phyloP scores from a whole-genome alignment of 2,888 invertebrate genomes.

The Plagodis dolabraria region DNA sequence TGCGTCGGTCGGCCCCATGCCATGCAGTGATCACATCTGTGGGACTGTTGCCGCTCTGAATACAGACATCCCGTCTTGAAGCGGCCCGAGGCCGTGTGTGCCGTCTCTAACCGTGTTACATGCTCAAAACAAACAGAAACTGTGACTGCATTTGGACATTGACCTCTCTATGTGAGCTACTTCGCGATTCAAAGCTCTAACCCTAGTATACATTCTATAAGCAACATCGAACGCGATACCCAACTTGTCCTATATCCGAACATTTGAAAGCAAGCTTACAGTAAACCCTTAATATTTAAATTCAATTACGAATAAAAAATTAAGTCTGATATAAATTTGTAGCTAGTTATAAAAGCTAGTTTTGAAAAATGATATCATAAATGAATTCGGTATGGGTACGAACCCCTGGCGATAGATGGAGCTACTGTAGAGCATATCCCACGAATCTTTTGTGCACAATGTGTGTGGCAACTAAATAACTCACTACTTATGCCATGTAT shows the following conservation, averaged over 20 bases:
- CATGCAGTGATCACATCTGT: conserved; percentile 61
- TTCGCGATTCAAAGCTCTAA: conserved; percentile 61
- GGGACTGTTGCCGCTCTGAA: conserved; percentile 58
- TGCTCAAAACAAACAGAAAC: conserved; percentile 50
- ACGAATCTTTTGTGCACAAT: conserved; percentile 60
- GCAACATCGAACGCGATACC: conserved; percentile 63
- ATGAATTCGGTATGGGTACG: conserved; percentile 43
- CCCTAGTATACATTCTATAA: conserved; percentile 62
- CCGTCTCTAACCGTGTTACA: conserved; percentile 47
- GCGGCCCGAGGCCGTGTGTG: conserved; percentile 31
- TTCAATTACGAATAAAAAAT: conserved; percentile 19
- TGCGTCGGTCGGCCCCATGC: conserved; percentile 40
- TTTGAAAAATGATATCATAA: conserved; percentile 45
- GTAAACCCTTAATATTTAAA: conserved; percentile 1
- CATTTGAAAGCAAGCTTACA: conserved; percentile 45
- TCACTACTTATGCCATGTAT: conserved; percentile 47
- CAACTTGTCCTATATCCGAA: conserved; percentile 54
- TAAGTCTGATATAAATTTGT: conserved; percentile 30
- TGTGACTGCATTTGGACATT: conserved; percentile 74
- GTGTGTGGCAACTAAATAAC: conserved; percentile 69
- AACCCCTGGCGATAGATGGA: conserved; percentile 54
- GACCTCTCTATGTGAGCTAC: conserved; percentile 64
- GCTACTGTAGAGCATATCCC: conserved; percentile 30
- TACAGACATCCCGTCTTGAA: conserved; percentile 54
- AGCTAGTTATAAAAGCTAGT: conserved; percentile 16